Conservation (phyloP, 2,797 vertebrate genomes). For the Parauchenoglanis ngamensis region DNA sequence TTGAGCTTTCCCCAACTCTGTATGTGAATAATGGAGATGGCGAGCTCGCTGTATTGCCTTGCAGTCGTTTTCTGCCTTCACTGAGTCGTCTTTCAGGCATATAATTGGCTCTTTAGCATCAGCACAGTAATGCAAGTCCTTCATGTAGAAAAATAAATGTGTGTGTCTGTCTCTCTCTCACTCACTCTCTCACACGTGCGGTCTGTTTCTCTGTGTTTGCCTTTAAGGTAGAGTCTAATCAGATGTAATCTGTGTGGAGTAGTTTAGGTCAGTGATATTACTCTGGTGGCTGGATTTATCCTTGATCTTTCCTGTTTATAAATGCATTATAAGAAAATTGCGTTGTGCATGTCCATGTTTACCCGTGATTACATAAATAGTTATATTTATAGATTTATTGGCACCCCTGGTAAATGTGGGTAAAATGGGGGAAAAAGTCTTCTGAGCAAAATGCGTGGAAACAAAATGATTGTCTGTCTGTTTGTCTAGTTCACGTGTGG, state of each 20-base stretch:
- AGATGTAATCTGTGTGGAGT: neutral
- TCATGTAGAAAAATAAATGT: constrained; percentile 23
- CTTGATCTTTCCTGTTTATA: constrained; percentile 7
- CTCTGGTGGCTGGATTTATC: neutral
- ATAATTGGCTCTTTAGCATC: constrained; percentile 43
- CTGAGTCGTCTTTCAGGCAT: constrained; percentile 19
- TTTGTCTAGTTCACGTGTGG: too few species aligned
- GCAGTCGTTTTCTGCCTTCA: neutral
- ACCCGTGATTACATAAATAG: neutral
- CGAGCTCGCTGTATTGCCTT: constrained; percentile 7
- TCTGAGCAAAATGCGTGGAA: too few species aligned
- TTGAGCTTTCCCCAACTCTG: neutral
- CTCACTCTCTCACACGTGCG: neutral
- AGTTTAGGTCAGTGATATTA: neutral
- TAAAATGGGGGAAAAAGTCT: too few species aligned
- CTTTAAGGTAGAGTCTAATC: neutral
- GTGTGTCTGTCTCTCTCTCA: neutral
- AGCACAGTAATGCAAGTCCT: constrained; percentile 1
- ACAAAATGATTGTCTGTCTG: too few species aligned
- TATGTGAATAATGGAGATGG: constrained; percentile 9
- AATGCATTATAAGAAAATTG: neutral
- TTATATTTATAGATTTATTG: neutral
- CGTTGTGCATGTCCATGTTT: neutral
- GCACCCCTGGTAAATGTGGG: too few species aligned
- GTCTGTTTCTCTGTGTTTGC: neutral